Evolutionary conservation across 30 jellyfish, hydroid and myxozoan species (phyloP).

Genomic region (Nemopilema nomurai): DNA sequence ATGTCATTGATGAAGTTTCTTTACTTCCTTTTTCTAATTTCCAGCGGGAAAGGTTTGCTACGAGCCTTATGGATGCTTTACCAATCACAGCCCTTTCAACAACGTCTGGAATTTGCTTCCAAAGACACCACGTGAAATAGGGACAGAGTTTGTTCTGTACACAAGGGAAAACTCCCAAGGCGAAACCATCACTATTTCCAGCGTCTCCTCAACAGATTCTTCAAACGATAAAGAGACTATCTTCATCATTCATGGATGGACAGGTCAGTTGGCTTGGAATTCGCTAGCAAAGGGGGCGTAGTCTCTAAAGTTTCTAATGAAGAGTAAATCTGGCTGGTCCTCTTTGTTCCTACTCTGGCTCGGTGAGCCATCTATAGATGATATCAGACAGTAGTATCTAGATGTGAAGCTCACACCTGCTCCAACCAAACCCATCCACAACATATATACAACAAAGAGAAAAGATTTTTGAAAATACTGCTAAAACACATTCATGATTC

Average conservation of each 20-base stretch:
- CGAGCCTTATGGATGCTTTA: constrained; percentile 78
- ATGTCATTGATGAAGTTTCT: background rate
- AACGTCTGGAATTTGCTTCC: constrained; percentile 60
- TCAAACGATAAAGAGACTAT: constrained; percentile 40
- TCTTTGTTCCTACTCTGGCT: background rate
- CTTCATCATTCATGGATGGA: constrained; percentile 76
- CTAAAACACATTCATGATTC: no score
- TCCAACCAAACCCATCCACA: no score
- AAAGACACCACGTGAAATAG: constrained; percentile 41
- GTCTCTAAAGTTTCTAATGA: background rate
- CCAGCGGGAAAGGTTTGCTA: constrained; percentile 43
- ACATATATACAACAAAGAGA: no score
- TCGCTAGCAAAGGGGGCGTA: background rate
- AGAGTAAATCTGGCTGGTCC: background rate
- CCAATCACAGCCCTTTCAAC: constrained; percentile 57
- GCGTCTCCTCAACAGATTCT: constrained; percentile 25
- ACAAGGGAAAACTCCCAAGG: constrained; percentile 43
- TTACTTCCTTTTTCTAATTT: background rate
- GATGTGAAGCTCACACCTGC: no score
- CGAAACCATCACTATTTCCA: background rate
- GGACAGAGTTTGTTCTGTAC: constrained; percentile 35
- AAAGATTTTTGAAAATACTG: no score
- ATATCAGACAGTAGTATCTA: no score
- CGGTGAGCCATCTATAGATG: no score
- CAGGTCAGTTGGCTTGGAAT: constrained; percentile 40